Evolutionary conservation across 2,888 invertebrate species (phyloP), one percentile per base, ranked within the genome.

Genomic region (Drosophila mimetica): DNA sequence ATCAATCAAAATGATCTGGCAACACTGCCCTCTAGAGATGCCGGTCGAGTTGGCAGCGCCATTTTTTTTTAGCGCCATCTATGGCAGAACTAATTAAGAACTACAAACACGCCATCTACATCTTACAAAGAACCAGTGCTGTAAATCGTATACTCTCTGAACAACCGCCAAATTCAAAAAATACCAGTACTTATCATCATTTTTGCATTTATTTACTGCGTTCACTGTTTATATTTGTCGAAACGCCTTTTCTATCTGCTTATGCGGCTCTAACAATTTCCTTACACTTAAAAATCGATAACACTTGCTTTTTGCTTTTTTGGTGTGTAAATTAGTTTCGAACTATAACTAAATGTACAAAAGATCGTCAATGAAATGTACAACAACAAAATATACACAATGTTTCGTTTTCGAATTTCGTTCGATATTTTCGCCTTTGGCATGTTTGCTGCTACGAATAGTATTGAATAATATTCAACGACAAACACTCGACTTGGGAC

Each of bases 281-380:
- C 71, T 71, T 76, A 77, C 60, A 69, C 67, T 58, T 60, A 51
- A 58, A 74, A 71, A 79, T 79, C 79, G 58, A 67, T 71, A 79
- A 79, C 79, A 82, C 66, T 58, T 70, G 53, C 32, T 57, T 30
- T 30, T n/a, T n/a, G n/a, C n/a, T n/a, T 28, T 67, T 39, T 25
- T 25, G 25, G 50, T 52, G 51, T 51, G 34, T 70, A 51, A 69
- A 47, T 48, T 59, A 47, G 53, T 55, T 55, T 48, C 30, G 48
- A 51, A 51, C 59, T 44, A 58, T 36, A 51, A 59, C 44, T 44
- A 46, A 65, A 65, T 52, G 66, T 65, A 63, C 42, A 64, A 52
- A 65, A 66, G 54, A 65, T 66, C 46, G 13, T 41, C 28, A 66
- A 54, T 54, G 41, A 66, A 53, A 65, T 65, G 54, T 66, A 66